Conservation (phyloP, 2,113 vertebrate species). For the Gallinago paraguaiae region DNA sequence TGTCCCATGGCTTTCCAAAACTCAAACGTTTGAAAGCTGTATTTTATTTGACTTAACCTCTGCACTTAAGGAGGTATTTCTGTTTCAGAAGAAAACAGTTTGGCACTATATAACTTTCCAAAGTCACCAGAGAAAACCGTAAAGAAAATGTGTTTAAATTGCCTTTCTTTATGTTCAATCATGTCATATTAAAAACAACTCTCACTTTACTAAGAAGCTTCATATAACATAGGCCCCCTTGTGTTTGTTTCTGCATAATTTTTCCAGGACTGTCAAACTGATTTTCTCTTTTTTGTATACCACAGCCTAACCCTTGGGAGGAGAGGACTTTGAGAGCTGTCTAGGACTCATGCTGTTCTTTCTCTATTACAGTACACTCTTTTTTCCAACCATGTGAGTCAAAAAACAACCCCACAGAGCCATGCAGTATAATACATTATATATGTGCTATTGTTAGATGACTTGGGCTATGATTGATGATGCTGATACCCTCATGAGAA, state of each 20-base stretch:
- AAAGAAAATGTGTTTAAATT: neutral
- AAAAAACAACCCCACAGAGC: neutral
- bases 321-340: neutral
- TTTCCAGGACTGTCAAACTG: neutral
- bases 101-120: neutral
- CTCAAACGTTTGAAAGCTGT: neutral
- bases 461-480: neutral
- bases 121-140: neutral
- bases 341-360: neutral
- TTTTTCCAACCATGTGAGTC: neutral
- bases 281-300: neutral
- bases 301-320: neutral
- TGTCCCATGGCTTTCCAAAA: neutral
- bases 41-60: neutral
- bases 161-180: neutral
- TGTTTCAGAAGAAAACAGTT: neutral
- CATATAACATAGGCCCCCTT: neutral
- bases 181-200: neutral
- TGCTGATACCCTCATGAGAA: neutral
- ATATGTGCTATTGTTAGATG: neutral
- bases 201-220: neutral
- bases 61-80: neutral
- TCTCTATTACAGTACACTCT: neutral
- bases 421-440: neutral
- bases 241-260: neutral